Percentiles rank a stretch among this genome's conserved stretches.
These are phyloP conservation scores for Paramisgurnus dabryanus DNA, from an alignment of 2,113 vertebrate genomes.

Conservation along the genomic window DNA sequence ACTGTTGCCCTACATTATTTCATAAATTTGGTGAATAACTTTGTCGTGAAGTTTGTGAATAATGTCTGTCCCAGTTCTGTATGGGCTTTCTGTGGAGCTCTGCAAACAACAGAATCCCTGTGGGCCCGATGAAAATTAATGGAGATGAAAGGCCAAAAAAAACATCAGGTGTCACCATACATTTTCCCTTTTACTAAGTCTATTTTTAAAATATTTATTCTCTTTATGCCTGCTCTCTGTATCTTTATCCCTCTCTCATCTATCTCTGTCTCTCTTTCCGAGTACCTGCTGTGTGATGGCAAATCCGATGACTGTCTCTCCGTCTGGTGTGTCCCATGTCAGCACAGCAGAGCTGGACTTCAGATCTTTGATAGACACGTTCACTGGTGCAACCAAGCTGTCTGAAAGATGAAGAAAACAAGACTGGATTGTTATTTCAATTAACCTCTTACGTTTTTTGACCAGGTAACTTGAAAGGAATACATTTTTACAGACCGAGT, in stretches of 20 bases:
- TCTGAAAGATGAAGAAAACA: conserved; percentile 72
- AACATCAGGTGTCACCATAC: background rate
- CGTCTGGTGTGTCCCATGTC: conserved; percentile 95
- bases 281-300: conserved; percentile 95
- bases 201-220: background rate
- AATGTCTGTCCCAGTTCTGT: too few species aligned
- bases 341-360: conserved; percentile 91
- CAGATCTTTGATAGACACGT: conserved; percentile 91
- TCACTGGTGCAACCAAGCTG: conserved; percentile 89
- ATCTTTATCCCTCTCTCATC: background rate
- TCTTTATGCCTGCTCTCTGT: background rate
- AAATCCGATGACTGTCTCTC: conserved; percentile 93
- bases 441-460: background rate
- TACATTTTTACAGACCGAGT: too few species aligned
- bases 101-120: too few species aligned
- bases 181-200: background rate
- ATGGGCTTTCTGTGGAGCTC: background rate
- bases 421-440: background rate
- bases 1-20: too few species aligned
- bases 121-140: background rate
- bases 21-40: too few species aligned
- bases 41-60: too few species aligned
- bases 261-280: background rate
- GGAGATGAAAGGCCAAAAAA: background rate
- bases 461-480: background rate